A percentile compares a stretch with the other conserved stretches of the same genome.
These are phyloP conservation scores for Dendrocincla tyrannina DNA, from an alignment of 2,797 vertebrate genomes.

Conservation along the genomic window DNA sequence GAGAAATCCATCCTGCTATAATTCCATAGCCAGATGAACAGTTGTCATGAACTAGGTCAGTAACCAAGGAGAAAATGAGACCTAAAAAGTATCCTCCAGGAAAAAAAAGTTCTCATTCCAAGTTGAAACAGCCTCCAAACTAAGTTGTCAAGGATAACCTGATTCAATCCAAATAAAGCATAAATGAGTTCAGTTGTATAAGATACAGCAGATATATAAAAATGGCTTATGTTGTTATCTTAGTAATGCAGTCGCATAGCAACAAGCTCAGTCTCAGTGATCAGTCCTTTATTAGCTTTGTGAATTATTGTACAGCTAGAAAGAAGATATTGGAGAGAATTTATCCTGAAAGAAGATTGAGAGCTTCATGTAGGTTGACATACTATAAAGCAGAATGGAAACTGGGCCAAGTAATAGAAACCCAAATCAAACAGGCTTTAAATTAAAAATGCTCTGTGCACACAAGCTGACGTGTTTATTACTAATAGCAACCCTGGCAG, in stretches of 20 bases:
- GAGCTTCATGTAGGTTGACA: neutral
- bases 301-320: constrained; percentile 7
- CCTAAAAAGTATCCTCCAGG: neutral
- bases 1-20: constrained; percentile 21
- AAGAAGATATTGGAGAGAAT: constrained; percentile 29
- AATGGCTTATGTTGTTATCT: constrained; percentile 57
- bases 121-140: constrained; percentile 1
- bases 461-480: neutral
- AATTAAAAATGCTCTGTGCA: neutral
- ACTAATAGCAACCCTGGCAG: neutral
- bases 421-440: neutral
- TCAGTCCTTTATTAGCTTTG: constrained; percentile 48
- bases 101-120: neutral
- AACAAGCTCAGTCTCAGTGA: constrained; percentile 62
- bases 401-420: neutral
- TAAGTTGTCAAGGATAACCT: neutral
- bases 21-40: constrained; percentile 31
- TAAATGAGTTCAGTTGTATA: neutral
- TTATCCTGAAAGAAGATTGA: constrained; percentile 31
- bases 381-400: constrained; percentile 7
- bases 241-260: constrained; percentile 63
- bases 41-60: constrained; percentile 13
- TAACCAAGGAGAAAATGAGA: constrained; percentile 20
- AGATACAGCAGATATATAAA: constrained; percentile 29
- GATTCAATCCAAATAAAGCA: constrained; percentile 24